Conservation (phyloP, 2,797 vertebrate species). For the Micrastur ruficollis region DNA sequence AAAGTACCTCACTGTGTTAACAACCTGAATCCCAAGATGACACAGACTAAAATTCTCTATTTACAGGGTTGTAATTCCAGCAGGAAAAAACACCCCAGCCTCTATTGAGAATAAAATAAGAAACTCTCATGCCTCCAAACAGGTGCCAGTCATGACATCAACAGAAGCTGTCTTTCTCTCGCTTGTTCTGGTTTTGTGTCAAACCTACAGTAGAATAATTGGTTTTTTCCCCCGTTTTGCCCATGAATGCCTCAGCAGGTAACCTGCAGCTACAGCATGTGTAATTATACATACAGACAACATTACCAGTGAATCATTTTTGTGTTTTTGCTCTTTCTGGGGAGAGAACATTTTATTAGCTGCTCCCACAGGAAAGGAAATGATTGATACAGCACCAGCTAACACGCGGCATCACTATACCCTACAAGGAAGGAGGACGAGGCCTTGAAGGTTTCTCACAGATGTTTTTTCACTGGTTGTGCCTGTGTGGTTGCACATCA, state of each 20-base stretch:
- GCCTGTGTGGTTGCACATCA: not conserved
- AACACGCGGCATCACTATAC: not conserved
- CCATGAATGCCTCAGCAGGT: slow-evolving; percentile 20
- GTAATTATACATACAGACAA: slow-evolving; percentile 4
- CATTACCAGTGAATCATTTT: slow-evolving; percentile 1
- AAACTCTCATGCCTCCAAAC: not conserved
- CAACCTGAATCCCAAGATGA: not conserved
- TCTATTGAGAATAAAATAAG: not conserved
- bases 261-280: slow-evolving; percentile 10
- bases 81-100: not conserved
- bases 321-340: not conserved
- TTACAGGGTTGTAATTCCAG: not conserved
- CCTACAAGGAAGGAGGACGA: not conserved
- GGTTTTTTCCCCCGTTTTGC: not conserved
- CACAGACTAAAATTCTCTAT: not conserved
- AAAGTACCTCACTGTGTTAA: not conserved
- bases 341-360: not conserved
- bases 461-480: not conserved
- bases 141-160: not conserved
- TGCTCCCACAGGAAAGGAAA: not conserved
- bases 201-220: not conserved
- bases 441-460: not conserved
- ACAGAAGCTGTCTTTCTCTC: not conserved
- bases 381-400: not conserved
- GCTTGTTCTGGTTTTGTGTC: slow-evolving; percentile 3